These are phyloP conservation scores for Trachemys scripta DNA, from an alignment of 2,113 vertebrate species.

Conservation along the genomic window DNA sequence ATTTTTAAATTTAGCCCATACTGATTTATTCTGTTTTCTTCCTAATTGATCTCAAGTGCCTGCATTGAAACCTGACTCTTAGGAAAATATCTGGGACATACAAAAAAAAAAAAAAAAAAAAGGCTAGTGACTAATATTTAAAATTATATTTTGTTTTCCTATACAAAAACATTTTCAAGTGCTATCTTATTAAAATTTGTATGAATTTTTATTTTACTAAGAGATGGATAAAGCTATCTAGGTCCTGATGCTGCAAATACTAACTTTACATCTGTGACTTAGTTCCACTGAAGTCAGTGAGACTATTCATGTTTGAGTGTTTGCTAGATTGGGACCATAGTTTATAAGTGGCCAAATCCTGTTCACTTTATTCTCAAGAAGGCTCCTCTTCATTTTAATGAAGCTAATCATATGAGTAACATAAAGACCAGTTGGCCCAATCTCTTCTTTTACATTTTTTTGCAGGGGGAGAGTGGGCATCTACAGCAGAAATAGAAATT, in stretches of 20 bases:
- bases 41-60: not conserved
- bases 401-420: not conserved
- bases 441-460: slow-evolving; percentile 19
- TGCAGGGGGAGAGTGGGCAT: not conserved
- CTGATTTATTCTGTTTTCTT: not conserved
- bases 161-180: not conserved
- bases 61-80: not conserved
- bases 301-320: not conserved
- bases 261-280: not conserved
- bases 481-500: not conserved
- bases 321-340: not conserved
- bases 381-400: not conserved
- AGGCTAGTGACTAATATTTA: not conserved
- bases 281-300: not conserved
- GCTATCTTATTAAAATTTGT: not conserved
- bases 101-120: not conserved
- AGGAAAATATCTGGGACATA: not conserved
- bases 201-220: not conserved
- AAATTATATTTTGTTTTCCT: not conserved
- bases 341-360: not conserved
- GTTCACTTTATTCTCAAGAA: not conserved
- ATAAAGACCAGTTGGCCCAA: not conserved
- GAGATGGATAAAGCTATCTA: rapidly evolving
- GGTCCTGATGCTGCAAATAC: not conserved
- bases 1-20: not conserved